A percentile compares a stretch with the other conserved stretches of the same genome.
Conservation (phyloP, 2,113 vertebrate species). For the Microcebus ravelobensis region DNA sequence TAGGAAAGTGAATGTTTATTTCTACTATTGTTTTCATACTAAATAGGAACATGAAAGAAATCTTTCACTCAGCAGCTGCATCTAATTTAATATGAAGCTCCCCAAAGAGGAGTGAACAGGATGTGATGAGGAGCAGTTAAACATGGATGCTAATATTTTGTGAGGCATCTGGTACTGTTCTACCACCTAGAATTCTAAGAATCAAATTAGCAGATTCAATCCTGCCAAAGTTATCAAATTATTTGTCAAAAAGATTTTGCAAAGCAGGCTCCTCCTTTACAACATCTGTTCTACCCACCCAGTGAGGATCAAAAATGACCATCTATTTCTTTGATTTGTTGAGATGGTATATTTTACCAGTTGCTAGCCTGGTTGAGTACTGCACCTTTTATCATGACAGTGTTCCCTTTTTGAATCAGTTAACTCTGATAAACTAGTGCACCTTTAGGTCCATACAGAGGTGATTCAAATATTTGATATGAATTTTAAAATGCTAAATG, state of each 20-base stretch:
- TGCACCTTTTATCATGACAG: slow-evolving; percentile 58
- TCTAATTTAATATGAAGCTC: slow-evolving; percentile 80
- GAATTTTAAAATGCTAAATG: slow-evolving; percentile 18
- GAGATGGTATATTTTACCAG: slow-evolving; percentile 41
- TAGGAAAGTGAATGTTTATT: slow-evolving; percentile 54
- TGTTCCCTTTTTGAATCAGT: slow-evolving; percentile 49
- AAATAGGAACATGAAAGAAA: slow-evolving; percentile 75
- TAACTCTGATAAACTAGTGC: slow-evolving; percentile 56
- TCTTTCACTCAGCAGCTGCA: slow-evolving; percentile 68
- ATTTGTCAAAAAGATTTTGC: slow-evolving; percentile 78
- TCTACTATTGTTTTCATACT: slow-evolving; percentile 68
- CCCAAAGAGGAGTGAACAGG: slow-evolving; percentile 73
- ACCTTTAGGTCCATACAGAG: background rate
- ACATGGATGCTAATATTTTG: slow-evolving; percentile 80
- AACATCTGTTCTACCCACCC: slow-evolving; percentile 75
- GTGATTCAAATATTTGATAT: background rate
- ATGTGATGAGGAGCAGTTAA: slow-evolving; percentile 79
- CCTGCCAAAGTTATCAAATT: slow-evolving; percentile 83
- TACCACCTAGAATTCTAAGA: slow-evolving; percentile 80
- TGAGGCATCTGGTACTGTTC: slow-evolving; percentile 78
- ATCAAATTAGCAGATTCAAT: slow-evolving; percentile 83
- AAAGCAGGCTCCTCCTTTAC: slow-evolving; percentile 73
- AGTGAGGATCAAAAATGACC: slow-evolving; percentile 46
- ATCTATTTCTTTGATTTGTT: slow-evolving; percentile 56
- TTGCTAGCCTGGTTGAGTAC: slow-evolving; percentile 36